Percentiles rank a stretch among this genome's conserved stretches.
Conservation (phyloP, 2,888 invertebrate species). For the Sphaeridia pumilis region DNA sequence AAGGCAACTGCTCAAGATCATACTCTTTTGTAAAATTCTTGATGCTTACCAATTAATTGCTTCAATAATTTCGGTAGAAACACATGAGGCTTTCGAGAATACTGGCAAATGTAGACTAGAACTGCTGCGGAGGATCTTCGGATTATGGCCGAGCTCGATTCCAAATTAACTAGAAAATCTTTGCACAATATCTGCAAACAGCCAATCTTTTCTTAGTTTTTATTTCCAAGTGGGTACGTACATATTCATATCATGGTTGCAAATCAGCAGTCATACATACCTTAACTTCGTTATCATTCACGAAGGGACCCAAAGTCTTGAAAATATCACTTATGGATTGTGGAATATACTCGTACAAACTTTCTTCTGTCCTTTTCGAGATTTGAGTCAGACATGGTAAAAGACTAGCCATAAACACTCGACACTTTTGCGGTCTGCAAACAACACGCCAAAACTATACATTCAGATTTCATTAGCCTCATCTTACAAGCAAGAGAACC, state of each 20-base stretch:
- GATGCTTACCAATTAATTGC: slow-evolving; percentile 46
- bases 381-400: slow-evolving; percentile 62
- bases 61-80: slow-evolving; percentile 58
- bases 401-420: slow-evolving; percentile 62
- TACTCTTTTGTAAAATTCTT: background rate
- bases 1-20: background rate
- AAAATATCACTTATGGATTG: slow-evolving; percentile 54
- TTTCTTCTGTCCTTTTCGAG: slow-evolving; percentile 57
- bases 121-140: slow-evolving; percentile 70
- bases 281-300: slow-evolving; percentile 58
- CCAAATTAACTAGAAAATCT: slow-evolving; percentile 54
- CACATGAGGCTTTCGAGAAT: slow-evolving; percentile 57
- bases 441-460: background rate
- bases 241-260: background rate
- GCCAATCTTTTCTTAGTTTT: too few relatives aligned
- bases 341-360: slow-evolving; percentile 56
- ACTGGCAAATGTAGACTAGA: slow-evolving; percentile 64
- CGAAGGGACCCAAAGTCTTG: slow-evolving; percentile 54
- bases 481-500: background rate
- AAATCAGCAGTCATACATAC: too few relatives aligned
- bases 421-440: slow-evolving; percentile 58
- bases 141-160: slow-evolving; percentile 56
- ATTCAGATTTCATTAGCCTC: background rate
- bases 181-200: slow-evolving; percentile 57
- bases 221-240: too few relatives aligned